Evolutionary conservation across 2,113 vertebrate species (phyloP), one percentile per base, ranked within the genome.

Genomic region (Pluvialis apricaria): DNA sequence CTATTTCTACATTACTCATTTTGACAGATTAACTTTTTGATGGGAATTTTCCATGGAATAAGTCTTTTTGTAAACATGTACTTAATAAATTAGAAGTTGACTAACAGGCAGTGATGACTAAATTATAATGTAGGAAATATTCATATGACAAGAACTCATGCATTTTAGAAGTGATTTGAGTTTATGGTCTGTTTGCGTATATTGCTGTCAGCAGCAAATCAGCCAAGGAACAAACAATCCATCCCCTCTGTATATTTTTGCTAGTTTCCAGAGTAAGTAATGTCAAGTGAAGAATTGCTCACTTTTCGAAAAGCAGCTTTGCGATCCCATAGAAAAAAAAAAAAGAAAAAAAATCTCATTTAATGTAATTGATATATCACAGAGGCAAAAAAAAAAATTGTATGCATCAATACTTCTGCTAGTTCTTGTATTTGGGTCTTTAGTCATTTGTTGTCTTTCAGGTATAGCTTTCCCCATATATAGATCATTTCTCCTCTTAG

Each of bases 1-100:
- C 88, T 72, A 25, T 96, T 97, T 95, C 81, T 70, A 12, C 0
- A 0, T 95, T 78, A 86, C 47, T 90, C 65, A 79, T 95, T 97
- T 94, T 95, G 88, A 80, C 80, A 84, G 64, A 79, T 92, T 80
- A 82, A 64, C 42, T 82, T 95, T 95, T 92, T 94, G 70, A 95
- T 79, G 79, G 72, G 80, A 91, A 66, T 88, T 94, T 92, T 86
- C 57, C 16, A 13, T 68, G 70, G 86, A 93, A 70, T 68, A 5
- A 78, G 75, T 76, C 25, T 65, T 94, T 73, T 80, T 76, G 47
- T 92, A 94, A 95, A 81, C 71, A 81, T 65, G 34, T 88, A 54
- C 60, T 94, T 82, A 94, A 93, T 93, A 92, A 90, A 75, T 82
- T 55, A 61, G 61, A 69, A 86, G 73, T 89, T 91, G 82, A 69